Base-by-base conservation (phyloP, 1,140 invertebrate species). In the Hypothenemus hampei region DNA sequence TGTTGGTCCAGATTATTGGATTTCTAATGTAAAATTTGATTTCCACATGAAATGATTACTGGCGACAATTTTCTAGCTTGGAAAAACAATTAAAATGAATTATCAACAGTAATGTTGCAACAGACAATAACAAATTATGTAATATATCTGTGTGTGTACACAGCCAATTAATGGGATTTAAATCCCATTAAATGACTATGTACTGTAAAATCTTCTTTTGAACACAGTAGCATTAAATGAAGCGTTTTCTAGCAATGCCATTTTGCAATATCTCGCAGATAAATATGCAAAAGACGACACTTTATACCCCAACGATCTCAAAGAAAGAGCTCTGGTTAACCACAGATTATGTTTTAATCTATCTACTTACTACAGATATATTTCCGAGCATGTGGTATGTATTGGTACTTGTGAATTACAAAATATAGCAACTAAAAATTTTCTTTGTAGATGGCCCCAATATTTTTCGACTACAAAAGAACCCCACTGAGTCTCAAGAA, bases 291-390 rank as follows among this genome's bases (percentile, higher is more conserved):
- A 78, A 24, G 75, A 78, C 8, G 76, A 78, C 8, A 71, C 74
- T 23, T 68, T 89, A 0, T 89, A 89, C 68, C 87, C 87, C 0
- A 77, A 78, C 59, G 83, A 87, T 39, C 72, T 80, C 4, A 77
- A 79, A 69, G 58, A 69, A 64, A 75, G 87, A 37, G 86, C 86
- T 0, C 65, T 86, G 22, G 80, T 91, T 1, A 88, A 89, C 69
- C 84, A 87, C 62, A 75, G 85, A 3, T 66, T 89, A 7, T 84
- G 82, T 61, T 89, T 90, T 65, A 87, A 89, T 69, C 73, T 86
- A 60, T 80, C 80, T 18, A 81, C 82, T 45, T 87, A 87, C 63
- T 90, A 90, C 70, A 76, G 77, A 10, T 78, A 81, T 51, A 85
- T 89, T 61, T 77, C 75, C 2, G 77, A 82, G 50, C 79, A 84